Base-by-base conservation (phyloP, 1,140 invertebrate species). In the Magallana angulata region DNA sequence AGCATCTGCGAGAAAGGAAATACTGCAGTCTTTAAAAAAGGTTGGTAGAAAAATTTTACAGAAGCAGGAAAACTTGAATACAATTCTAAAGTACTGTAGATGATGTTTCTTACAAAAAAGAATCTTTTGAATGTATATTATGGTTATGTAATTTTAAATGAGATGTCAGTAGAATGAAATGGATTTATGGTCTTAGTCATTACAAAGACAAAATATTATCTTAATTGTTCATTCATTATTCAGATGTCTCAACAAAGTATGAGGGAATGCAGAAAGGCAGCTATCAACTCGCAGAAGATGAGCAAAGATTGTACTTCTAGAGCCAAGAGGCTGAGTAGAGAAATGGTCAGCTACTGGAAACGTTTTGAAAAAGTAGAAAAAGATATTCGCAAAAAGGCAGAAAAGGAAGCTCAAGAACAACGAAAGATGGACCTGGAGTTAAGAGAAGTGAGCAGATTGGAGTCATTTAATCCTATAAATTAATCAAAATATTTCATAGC, bases 391-490 rank as follows among this genome's bases (percentile, higher is more conserved):
- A 95, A 94, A 89, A 96, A 97, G 90, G 96, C 98, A 92, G 98
- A 99, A 94, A 98, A 98, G 92, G 98, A 99, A 95, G 98, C 98
- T 0, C 97, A 98, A 94, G 98, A 99, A 95, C 98, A 99, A 94
- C 96, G 98, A 86, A 99, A 99, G 94, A 94, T 96, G 91, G 96
- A 96, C 92, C 97, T 99, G n/a, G 98, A 99, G 95, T 94, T 99
- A 11, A 97, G 98, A 93, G 98, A 99, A 95, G 96, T 96, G 91
- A 85, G 85, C 1, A 56, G 36, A 80, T 30, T 6, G 36, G 71
- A 80, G n/a, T 14, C 12, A 62, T 62, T 62, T 62, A 8, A 62
- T 62, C 11, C 12, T 62, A n/a, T 12, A 11, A 62, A 0, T 62
- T 16, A 12, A 62, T 12, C 5, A 16, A 62, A 12, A 16, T 5